Evolutionary conservation across 2,113 vertebrate genomes (phyloP).

Genomic region (Laticauda laticaudata): DNA sequence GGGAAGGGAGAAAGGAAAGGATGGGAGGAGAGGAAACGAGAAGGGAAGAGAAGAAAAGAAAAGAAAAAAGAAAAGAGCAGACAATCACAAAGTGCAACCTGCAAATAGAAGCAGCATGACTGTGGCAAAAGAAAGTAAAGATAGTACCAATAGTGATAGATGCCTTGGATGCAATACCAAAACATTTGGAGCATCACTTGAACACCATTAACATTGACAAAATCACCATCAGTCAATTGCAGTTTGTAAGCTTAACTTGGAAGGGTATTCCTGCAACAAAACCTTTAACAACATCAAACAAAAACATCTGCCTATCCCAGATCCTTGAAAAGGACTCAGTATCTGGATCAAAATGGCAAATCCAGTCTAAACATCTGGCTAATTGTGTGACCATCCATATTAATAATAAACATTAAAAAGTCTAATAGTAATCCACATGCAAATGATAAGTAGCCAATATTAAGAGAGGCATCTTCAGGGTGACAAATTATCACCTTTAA

Average conservation of each 20-base stretch:
- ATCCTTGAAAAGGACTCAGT: too few species aligned
- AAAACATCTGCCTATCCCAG: not conserved
- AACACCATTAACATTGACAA: not conserved
- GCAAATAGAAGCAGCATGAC: not conserved
- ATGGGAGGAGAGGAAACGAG: too few species aligned
- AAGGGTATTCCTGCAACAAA: not conserved
- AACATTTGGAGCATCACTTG: not conserved
- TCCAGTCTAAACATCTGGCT: too few species aligned
- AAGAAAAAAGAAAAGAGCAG: not conserved
- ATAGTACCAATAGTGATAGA: not conserved
- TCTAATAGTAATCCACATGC: too few species aligned
- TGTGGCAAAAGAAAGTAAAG: not conserved
- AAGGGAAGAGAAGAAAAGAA: accelerated
- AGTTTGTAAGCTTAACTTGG: not conserved
- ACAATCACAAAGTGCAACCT: not conserved
- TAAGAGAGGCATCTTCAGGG: too few species aligned
- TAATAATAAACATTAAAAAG: too few species aligned
- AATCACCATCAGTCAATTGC: not conserved
- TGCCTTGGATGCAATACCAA: not conserved
- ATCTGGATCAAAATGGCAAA: too few species aligned
- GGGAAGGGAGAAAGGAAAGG: too few species aligned
- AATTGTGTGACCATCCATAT: too few species aligned
- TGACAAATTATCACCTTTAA: too few species aligned
- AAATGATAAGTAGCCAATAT: too few species aligned
- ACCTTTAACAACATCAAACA: not conserved